A percentile compares a stretch with the other conserved stretches of the same genome.
Evolutionary conservation across 53 echinoderm and acorn worm genomes (phyloP).

Genomic region (Zoroaster sp.): DNA sequence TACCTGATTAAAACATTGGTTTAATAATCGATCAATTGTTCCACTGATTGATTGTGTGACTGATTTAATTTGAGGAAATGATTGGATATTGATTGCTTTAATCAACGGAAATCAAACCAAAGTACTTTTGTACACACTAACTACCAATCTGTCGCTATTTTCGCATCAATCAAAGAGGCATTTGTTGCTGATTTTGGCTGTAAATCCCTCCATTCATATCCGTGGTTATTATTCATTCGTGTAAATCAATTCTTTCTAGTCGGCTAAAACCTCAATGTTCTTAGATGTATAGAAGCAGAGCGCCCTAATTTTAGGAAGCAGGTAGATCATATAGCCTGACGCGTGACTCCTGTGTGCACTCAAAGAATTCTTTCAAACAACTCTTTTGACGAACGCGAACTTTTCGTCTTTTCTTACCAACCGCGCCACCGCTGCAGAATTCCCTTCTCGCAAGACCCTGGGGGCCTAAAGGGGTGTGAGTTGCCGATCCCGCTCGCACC

Average conservation of each 20-base stretch:
- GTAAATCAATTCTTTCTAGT: conserved; percentile 37
- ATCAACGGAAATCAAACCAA: too few relatives aligned
- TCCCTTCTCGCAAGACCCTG: background rate
- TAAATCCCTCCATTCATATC: conserved; percentile 45
- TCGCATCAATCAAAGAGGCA: conserved; percentile 30
- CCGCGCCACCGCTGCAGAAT: conserved; percentile 4
- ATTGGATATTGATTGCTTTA: too few relatives aligned
- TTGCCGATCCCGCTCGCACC: conserved; percentile 24
- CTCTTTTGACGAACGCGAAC: conserved; percentile 29
- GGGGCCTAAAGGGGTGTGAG: conserved; percentile 7
- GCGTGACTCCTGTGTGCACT: conserved; percentile 52
- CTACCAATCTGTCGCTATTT: conserved; percentile 58
- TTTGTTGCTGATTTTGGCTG: conserved; percentile 33
- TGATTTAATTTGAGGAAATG: too few relatives aligned
- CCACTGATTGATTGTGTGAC: too few relatives aligned
- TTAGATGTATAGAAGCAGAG: background rate
- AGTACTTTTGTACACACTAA: background rate
- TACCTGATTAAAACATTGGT: too few relatives aligned
- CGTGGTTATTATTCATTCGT: conserved; percentile 47
- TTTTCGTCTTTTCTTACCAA: conserved; percentile 38
- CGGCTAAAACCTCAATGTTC: conserved; percentile 14
- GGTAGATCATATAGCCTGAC: conserved; percentile 47
- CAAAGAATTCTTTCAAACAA: conserved; percentile 44
- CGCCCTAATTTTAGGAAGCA: conserved; percentile 37
- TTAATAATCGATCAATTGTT: too few relatives aligned